These are phyloP conservation scores for Seriola rivoliana DNA, from an alignment of 2,113 vertebrate genomes.

Conservation along the genomic window DNA sequence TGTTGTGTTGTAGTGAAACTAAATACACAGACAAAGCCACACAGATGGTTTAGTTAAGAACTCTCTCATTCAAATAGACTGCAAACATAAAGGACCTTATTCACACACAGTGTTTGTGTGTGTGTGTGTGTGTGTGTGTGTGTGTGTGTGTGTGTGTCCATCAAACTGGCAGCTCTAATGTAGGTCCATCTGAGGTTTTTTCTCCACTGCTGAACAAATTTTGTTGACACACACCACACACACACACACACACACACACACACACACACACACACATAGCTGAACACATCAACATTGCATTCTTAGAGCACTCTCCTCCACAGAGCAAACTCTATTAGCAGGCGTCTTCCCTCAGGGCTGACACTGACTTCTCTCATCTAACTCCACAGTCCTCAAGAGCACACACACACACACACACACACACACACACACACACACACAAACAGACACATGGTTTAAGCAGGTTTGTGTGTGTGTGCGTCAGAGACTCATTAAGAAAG, in stretches of 20 bases:
- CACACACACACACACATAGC: neutral
- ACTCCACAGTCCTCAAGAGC: constrained; percentile 59
- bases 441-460: constrained; percentile 1
- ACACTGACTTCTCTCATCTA: constrained; percentile 73
- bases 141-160: neutral
- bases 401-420: constrained; percentile 23
- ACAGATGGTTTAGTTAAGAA: too few species aligned
- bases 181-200: neutral
- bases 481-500: constrained; percentile 23
- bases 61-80: too few species aligned
- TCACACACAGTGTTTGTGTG: too few species aligned
- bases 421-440: constrained; percentile 19
- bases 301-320: constrained; percentile 51
- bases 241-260: neutral
- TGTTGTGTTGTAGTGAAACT: too few species aligned
- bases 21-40: too few species aligned
- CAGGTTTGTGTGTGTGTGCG: constrained; percentile 7
- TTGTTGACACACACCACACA: neutral
- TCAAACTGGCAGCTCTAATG: too few species aligned
- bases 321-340: constrained; percentile 73
- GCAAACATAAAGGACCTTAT: too few species aligned
- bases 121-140: neutral
- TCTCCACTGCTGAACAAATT: neutral
- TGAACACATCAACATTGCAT: constrained; percentile 38
- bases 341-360: constrained; percentile 64